These are phyloP conservation scores for Molossus alvarezi DNA, from an alignment of 2,797 vertebrate genomes.

Conservation along the genomic window DNA sequence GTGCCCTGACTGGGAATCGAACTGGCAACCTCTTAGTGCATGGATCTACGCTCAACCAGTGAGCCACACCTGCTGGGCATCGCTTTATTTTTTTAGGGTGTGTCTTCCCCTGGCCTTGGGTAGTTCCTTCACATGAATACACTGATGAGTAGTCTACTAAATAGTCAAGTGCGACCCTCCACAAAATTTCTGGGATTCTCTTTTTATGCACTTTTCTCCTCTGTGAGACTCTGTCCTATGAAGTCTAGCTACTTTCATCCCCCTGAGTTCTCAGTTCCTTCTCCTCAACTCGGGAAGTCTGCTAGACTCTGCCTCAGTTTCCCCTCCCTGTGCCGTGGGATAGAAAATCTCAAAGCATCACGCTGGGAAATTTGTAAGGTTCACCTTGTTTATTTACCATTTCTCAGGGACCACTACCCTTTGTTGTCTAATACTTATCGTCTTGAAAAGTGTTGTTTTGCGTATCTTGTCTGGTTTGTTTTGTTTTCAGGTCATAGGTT, in stretches of 20 bases:
- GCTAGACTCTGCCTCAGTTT: background rate
- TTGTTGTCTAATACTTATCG: background rate
- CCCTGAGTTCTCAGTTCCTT: background rate
- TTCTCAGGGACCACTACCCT: background rate
- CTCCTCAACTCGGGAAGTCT: background rate
- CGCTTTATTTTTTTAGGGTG: background rate
- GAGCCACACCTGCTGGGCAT: too few relatives aligned
- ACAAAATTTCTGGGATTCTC: background rate
- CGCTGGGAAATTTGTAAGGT: background rate
- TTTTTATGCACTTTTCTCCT: background rate
- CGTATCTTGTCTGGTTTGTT: slow-evolving; percentile 6
- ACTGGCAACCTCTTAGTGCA: too few relatives aligned
- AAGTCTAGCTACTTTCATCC: background rate
- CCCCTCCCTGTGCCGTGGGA: background rate
- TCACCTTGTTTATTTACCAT: background rate
- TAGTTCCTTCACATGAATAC: background rate
- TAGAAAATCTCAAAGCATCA: background rate
- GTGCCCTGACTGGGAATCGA: too few relatives aligned
- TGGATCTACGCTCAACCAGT: too few relatives aligned
- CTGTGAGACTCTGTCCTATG: background rate
- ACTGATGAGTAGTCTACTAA: background rate
- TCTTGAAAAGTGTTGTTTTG: background rate
- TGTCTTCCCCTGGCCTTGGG: background rate
- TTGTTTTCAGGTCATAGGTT: background rate
- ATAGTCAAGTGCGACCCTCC: background rate